These are phyloP conservation scores for Ectemnius lituratus DNA, from an alignment of 2,888 invertebrate species.

Conservation along the genomic window DNA sequence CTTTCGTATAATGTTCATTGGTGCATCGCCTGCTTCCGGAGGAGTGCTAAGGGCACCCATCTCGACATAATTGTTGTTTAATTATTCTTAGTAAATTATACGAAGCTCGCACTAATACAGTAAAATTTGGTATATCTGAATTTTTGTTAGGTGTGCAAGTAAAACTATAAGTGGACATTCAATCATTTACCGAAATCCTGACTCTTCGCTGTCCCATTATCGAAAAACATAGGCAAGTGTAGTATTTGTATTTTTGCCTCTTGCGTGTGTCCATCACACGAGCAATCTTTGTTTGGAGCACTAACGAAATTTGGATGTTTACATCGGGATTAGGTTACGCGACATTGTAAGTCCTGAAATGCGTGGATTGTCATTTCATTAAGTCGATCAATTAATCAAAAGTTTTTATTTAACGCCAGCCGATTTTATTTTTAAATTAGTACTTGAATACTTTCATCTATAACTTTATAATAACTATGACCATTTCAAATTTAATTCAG, in stretches of 20 bases:
- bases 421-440: too few relatives aligned
- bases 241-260: slow-evolving; percentile 37
- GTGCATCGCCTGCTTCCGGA: slow-evolving; percentile 51
- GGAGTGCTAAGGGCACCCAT: slow-evolving; percentile 49
- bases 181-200: slow-evolving; percentile 53
- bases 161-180: slow-evolving; percentile 2
- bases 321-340: slow-evolving; percentile 34
- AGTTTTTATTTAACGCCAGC: too few relatives aligned
- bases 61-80: slow-evolving; percentile 35
- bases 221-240: slow-evolving; percentile 47
- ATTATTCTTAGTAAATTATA: background rate
- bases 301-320: slow-evolving; percentile 40
- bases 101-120: background rate
- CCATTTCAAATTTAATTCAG: too few relatives aligned
- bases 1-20: slow-evolving; percentile 31
- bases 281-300: slow-evolving; percentile 35
- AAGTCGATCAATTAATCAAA: too few relatives aligned
- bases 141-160: background rate
- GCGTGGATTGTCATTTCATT: too few relatives aligned
- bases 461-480: too few relatives aligned
- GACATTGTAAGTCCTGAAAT: too few relatives aligned
- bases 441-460: too few relatives aligned
- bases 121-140: too few relatives aligned
- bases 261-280: slow-evolving; percentile 50
- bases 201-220: slow-evolving; percentile 53